These are phyloP conservation scores for Gastrophysa polygoni DNA, from an alignment of 2,888 invertebrate genomes.

Conservation along the genomic window DNA sequence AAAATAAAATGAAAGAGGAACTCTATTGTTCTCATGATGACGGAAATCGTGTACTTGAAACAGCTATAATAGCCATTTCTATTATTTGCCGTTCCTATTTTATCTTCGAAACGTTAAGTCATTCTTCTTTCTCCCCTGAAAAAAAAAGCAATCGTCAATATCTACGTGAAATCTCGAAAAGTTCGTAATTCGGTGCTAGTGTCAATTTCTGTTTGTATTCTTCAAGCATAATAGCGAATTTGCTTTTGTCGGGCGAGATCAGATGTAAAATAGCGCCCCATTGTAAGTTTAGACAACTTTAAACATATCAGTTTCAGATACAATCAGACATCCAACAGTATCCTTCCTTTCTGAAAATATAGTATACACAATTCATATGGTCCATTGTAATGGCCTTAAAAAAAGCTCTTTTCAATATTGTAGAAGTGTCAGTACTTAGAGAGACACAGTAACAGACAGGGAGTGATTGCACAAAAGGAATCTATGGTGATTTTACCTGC, in stretches of 20 bases:
- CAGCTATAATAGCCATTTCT: too few relatives aligned
- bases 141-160: slow-evolving; percentile 27
- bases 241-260: slow-evolving; percentile 49
- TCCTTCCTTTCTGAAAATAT: not conserved
- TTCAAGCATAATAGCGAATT: slow-evolving; percentile 45
- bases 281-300: slow-evolving; percentile 53
- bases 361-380: slow-evolving; percentile 31
- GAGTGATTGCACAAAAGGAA: slow-evolving; percentile 51
- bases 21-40: too few relatives aligned
- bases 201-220: slow-evolving; percentile 52
- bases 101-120: slow-evolving; percentile 50
- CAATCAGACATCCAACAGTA: not conserved
- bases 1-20: too few relatives aligned
- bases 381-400: slow-evolving; percentile 45
- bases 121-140: slow-evolving; percentile 55
- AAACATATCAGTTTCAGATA: slow-evolving; percentile 55
- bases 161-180: not conserved
- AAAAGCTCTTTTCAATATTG: slow-evolving; percentile 56
- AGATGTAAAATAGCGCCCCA: slow-evolving; percentile 48
- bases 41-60: too few relatives aligned
- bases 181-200: slow-evolving; percentile 30
- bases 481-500: slow-evolving; percentile 55
- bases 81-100: slow-evolving; percentile 19
- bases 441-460: slow-evolving; percentile 54
- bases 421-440: slow-evolving; percentile 59